Base-by-base conservation (phyloP, 2,797 vertebrate genomes). In the Poeciliopsis gracilis region DNA sequence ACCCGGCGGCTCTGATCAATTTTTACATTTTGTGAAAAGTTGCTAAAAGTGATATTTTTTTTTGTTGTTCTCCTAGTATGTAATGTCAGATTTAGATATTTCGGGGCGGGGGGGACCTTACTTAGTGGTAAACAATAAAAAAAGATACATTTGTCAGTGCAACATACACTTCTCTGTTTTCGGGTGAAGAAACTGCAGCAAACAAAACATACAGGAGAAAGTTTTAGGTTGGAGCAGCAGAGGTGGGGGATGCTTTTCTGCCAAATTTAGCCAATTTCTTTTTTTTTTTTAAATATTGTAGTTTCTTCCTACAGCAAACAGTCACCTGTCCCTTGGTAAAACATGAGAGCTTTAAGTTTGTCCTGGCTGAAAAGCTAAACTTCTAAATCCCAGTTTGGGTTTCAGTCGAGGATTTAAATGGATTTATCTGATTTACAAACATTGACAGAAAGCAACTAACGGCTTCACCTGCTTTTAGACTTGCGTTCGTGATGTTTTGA, bases 401-500 rank as follows among this genome's bases (percentile, higher is more conserved):
- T 20, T 5, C 10, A 23, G 8, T 41, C 23, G 4, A 23, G 4
- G 18, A 4, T 25, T 66, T 20, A 25, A 10, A 28, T 4, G 18
- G 1, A 36, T 11, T 5, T 41, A 41, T 23, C 41, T 5, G 23
- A 20, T 25, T 67, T 67, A 11, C 9, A 41, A 67, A 67, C 10
- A 36, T 25, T 38, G 63, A 23, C 18, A 30, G 1, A 28, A 20
- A 75, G 47, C 1, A 16, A 12, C 46, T 2, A 28, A 46, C 9
- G 55, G 46, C 51, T 6, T 1, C 8, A 43, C 20, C 23, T 75
- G 49, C 41, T 73, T 57, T 75, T 47, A 46, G 46, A 72, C 53
- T 8, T 41, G 3, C 18, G 11, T 57, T 80, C 67, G 55, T 10
- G 28, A 28, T n/a, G 85, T 71, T 85, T 51, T 55, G 45, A 25